Base-by-base conservation (phyloP, 2,888 invertebrate species). In the Taphrorychus bicolor region DNA sequence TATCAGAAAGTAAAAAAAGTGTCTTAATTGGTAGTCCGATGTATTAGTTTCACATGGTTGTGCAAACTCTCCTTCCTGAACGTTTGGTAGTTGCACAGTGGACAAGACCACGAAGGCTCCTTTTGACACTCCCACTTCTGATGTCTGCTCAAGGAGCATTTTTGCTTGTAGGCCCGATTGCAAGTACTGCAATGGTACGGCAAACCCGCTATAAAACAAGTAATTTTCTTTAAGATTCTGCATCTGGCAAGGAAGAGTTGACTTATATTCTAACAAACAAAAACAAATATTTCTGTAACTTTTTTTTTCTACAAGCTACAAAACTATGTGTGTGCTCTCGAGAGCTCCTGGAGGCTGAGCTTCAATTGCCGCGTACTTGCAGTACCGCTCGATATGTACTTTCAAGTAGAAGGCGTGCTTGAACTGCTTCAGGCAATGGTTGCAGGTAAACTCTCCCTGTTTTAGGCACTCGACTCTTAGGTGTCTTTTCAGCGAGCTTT, bases 41-140 rank as follows among this genome's bases (percentile, higher is more conserved):
- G n/a, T n/a, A n/a, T n/a, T n/a, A n/a, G n/a, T n/a, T n/a, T n/a
- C n/a, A n/a, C n/a, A 52, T 72, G 72, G 2, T 41, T 5, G 32
- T 67, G 51, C 14, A 65, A 67, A 49, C 68, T 85, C 77, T 85
- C 85, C 77, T 87, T 87, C 80, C 88, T 87, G 77, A 87, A 86
- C 73, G 86, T 86, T 70, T 85, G 84, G 78, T 87, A 86, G 70
- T 85, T 83, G 78, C 88, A 88, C 81, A 86, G 85, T 67, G 65
- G 66, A 52, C 72, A 72, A 5, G 59, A 59, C 18, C 69, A 72
- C 45, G 48, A 62, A 0, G 72, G 60, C n/a, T 59, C 42, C 32
- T 59, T 54, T 5, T 69, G 69, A 32, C 72, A 72, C 22, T 70
- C 72, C 11, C 61, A 59, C 18, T 63, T 71, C 9, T 53, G 22